Percentiles rank a stretch among this genome's conserved stretches.
Evolutionary conservation across 2,888 invertebrate genomes (phyloP).

Genomic region (Microdon myrmicae): DNA sequence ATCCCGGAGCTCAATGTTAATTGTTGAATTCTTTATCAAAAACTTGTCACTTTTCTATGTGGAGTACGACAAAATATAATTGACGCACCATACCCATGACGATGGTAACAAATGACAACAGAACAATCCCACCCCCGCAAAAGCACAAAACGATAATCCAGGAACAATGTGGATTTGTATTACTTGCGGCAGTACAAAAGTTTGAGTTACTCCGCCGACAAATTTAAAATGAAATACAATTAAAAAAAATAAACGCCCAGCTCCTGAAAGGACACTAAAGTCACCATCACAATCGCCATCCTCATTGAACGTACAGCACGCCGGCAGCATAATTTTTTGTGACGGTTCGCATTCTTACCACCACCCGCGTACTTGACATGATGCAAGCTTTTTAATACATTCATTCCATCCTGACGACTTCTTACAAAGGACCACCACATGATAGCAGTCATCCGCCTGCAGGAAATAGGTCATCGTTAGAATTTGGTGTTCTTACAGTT

Average conservation of each 20-base stretch:
- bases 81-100: too few species aligned
- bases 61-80: too few species aligned
- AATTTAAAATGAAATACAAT: conserved; percentile 14
- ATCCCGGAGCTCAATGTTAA: not conserved
- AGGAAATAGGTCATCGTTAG: conserved; percentile 25
- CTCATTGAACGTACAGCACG: conserved; percentile 17
- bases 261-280: conserved; percentile 15
- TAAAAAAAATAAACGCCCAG: conserved; percentile 15
- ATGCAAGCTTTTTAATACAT: conserved; percentile 21
- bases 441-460: conserved; percentile 13
- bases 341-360: conserved; percentile 11
- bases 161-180: conserved; percentile 13
- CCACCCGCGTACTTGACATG: too few species aligned
- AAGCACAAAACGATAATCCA: conserved; percentile 7
- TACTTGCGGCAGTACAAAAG: conserved; percentile 21
- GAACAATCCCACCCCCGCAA: too few species aligned
- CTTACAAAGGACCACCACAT: not conserved
- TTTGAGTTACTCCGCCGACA: conserved; percentile 10
- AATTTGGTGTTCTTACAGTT: conserved; percentile 10
- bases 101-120: too few species aligned
- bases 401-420: conserved; percentile 10
- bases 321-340: conserved; percentile 22
- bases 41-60: too few species aligned
- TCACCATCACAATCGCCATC: too few species aligned
- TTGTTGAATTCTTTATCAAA: not conserved